A percentile compares a stretch with the other conserved stretches of the same genome.
Conservation (phyloP, 1,140 invertebrate genomes). For the Pectinophora gossypiella region DNA sequence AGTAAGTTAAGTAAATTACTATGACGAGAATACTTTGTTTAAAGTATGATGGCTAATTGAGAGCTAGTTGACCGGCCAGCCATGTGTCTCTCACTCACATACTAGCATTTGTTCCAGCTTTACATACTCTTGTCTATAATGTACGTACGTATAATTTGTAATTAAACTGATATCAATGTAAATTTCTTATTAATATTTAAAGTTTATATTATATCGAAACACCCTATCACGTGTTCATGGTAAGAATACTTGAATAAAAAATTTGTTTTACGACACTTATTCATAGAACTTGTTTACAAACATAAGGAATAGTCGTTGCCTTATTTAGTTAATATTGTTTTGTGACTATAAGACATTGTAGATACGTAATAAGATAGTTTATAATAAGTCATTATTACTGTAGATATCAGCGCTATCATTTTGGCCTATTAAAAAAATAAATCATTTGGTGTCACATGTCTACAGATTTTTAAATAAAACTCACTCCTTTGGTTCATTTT, state of each 20-base stretch:
- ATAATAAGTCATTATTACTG: constrained; percentile 66
- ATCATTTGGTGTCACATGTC: constrained; percentile 70
- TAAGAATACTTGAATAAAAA: constrained; percentile 42
- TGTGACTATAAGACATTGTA: constrained; percentile 72
- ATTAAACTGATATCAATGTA: constrained; percentile 26
- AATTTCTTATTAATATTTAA: constrained; percentile 34
- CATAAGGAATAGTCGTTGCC: constrained; percentile 71
- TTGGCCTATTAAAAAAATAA: constrained; percentile 73
- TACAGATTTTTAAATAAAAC: too few species aligned
- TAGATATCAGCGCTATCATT: constrained; percentile 73
- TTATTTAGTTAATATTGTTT: constrained; percentile 75
- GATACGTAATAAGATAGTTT: constrained; percentile 65
- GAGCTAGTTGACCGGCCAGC: too few species aligned
- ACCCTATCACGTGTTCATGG: constrained; percentile 58
- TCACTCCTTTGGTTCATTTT: too few species aligned
- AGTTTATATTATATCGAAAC: constrained; percentile 40
- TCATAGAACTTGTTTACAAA: constrained; percentile 60
- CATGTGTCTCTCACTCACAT: too few species aligned
- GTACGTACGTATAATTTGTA: constrained; percentile 15
- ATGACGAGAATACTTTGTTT: neutral
- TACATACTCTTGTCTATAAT: too few species aligned
- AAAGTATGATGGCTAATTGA: too few species aligned
- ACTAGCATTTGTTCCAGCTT: too few species aligned
- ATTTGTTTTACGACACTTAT: constrained; percentile 35
- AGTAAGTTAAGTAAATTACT: constrained; percentile 3